These are phyloP conservation scores for Aspiorhynchus laticeps DNA, from an alignment of 2,113 vertebrate species.

Conservation along the genomic window DNA sequence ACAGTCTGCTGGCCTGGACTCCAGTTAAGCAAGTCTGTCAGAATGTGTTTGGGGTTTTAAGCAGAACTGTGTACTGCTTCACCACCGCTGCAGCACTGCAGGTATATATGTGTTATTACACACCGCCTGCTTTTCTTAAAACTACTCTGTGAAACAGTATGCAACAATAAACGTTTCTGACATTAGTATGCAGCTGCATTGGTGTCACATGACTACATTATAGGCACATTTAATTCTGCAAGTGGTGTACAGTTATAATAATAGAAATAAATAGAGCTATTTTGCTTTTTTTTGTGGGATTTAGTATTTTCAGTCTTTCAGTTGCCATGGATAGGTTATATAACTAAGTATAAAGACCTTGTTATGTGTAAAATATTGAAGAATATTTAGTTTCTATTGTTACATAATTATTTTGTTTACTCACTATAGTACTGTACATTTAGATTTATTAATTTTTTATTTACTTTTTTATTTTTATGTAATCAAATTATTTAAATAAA, in stretches of 20 bases:
- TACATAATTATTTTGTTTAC: not conserved
- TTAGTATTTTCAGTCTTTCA: not conserved
- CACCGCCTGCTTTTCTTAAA: not conserved
- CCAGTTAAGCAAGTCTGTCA: conserved; percentile 76
- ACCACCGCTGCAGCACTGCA: conserved; percentile 83
- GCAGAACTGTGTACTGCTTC: conserved; percentile 82
- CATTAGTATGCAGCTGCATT: not conserved
- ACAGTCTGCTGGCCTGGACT: conserved; percentile 83
- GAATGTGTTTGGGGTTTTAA: conserved; percentile 79
- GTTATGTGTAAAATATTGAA: not conserved
- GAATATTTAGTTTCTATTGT: not conserved
- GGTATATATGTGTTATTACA: conserved; percentile 67
- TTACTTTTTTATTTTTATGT: not conserved
- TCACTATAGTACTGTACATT: not conserved
- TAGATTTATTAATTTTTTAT: not conserved
- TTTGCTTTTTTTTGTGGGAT: not conserved
- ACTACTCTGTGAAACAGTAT: not conserved
- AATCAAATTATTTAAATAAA: not conserved
- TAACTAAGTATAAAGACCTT: not conserved
- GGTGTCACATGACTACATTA: not conserved
- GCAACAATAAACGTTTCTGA: not conserved
- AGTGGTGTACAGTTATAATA: not conserved
- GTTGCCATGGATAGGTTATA: not conserved
- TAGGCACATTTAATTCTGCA: not conserved
- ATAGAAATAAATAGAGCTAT: not conserved